Conservation (phyloP, 2,113 vertebrate genomes). For the Zapus hudsonius region DNA sequence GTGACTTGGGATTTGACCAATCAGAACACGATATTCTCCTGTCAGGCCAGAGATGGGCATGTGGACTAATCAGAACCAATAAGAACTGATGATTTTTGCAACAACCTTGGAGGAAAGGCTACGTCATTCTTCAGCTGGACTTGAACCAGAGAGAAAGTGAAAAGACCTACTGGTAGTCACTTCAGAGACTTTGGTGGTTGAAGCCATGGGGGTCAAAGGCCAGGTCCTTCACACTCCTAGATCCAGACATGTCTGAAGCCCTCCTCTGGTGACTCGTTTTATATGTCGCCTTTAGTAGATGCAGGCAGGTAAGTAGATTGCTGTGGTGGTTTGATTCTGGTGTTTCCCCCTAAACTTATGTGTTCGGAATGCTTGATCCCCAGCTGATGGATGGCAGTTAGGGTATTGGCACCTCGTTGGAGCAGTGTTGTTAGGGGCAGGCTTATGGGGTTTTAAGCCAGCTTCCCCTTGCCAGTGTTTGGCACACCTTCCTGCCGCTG, state of each 20-base stretch:
- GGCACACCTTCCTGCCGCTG: no score
- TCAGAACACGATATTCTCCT: background rate
- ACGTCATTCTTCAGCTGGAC: background rate
- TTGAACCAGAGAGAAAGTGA: background rate
- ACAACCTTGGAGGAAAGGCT: background rate
- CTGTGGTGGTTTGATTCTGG: no score
- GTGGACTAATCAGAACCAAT: background rate
- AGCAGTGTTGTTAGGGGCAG: no score
- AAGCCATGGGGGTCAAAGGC: background rate
- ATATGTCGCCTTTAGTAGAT: background rate
- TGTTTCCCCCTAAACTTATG: no score
- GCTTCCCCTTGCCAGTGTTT: no score
- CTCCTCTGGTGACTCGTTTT: background rate
- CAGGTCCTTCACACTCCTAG: background rate
- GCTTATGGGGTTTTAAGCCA: no score
- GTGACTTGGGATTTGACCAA: conserved; percentile 2
- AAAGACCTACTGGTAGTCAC: background rate
- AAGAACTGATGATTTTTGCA: background rate
- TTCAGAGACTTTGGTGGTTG: background rate
- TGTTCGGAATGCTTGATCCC: no score
- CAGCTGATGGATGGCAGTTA: no score
- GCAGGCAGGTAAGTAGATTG: background rate
- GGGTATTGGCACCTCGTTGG: no score
- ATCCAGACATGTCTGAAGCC: background rate
- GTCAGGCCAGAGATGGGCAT: background rate